phyloP scores from a whole-genome alignment of 2,888 invertebrate genomes.

The Blera fallax region DNA sequence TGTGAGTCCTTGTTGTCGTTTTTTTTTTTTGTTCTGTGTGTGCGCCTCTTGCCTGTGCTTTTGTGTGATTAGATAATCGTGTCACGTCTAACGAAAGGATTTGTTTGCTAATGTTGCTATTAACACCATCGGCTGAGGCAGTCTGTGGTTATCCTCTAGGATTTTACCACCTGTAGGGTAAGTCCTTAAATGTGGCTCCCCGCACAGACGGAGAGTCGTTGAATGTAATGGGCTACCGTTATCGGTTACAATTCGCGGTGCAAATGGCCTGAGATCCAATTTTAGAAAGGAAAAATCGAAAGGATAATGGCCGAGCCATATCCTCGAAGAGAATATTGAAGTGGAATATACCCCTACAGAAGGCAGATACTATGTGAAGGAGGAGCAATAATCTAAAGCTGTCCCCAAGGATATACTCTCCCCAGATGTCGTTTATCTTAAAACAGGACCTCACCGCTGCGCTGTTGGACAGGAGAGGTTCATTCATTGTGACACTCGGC shows the following conservation, averaged over 20 bases:
- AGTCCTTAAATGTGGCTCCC: neutral
- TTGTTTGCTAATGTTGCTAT: slow-evolving; percentile 64
- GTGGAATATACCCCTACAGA: too few relatives aligned
- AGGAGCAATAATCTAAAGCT: neutral
- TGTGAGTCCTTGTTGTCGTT: neutral
- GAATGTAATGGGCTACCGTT: slow-evolving; percentile 22
- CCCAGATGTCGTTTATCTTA: slow-evolving; percentile 3
- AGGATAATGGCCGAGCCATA: neutral
- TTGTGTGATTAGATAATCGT: slow-evolving; percentile 46
- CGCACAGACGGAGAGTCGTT: slow-evolving; percentile 6
- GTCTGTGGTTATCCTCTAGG: slow-evolving; percentile 5
- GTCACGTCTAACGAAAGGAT: slow-evolving; percentile 52
- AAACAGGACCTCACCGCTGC: neutral
- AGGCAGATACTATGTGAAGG: too few relatives aligned
- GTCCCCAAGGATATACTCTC: slow-evolving; percentile 7
- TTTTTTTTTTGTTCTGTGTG: neutral
- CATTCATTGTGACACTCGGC: slow-evolving; percentile 49
- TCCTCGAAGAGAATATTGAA: neutral
- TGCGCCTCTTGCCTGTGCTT: neutral
- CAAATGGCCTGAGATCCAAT: neutral
- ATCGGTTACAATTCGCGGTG: slow-evolving; percentile 13
- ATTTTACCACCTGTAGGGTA: slow-evolving; percentile 26
- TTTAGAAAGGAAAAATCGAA: neutral
- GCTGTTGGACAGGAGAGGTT: slow-evolving; percentile 5
- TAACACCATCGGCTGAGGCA: slow-evolving; percentile 37